Base-by-base conservation (phyloP, 2,113 vertebrate genomes). In the Spea multiplicata region DNA sequence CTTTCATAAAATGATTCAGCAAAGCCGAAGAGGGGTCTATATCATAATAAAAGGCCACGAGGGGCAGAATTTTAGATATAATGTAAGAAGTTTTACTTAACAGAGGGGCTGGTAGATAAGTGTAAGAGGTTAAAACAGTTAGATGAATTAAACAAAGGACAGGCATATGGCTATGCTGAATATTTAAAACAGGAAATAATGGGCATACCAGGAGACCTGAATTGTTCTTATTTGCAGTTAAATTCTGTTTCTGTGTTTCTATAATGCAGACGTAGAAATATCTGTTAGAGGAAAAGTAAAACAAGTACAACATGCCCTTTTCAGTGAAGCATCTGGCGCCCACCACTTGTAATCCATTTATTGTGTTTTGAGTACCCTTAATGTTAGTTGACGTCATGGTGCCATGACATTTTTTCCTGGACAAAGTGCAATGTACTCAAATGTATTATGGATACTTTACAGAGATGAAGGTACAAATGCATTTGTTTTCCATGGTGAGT, bases 381-480 rank as follows among this genome's bases (percentile, higher is more conserved):
- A 9, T 48, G 48, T 49, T 44, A 50, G n/a, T 17, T 48, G 66
- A 70, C 48, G 52, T 49, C 17, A 52, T 70, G 50, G 48, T 30
- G n/a, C 13, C 68, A 17, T 70, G 68, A 48, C 48, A 70, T 70
- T 52, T 52, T 52, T 44, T 55, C 55, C 8, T 71, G 50, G 50
- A 71, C 53, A 14, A 44, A 44, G 53, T 71, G 50, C 17, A 44
- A 44, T 71, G 52, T 44, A 52, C 50, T 52, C 8, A 50, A 17
- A 70, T 70, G 48, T 70, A 70, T 17, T 70, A 70, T 10, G 9
- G 8, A 70, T 52, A 50, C 47, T 50, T 50, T 70, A 70, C n/a
- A 47, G 44, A 30, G 44, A 46, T 46, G 30, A 13, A 61, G 57
- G 10, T 14, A 17, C n/a, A 64, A 64, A 64, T 30, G 9, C 66